Base-by-base conservation (phyloP, 2,888 invertebrate genomes). In the Phyllotreta cruciferae region DNA sequence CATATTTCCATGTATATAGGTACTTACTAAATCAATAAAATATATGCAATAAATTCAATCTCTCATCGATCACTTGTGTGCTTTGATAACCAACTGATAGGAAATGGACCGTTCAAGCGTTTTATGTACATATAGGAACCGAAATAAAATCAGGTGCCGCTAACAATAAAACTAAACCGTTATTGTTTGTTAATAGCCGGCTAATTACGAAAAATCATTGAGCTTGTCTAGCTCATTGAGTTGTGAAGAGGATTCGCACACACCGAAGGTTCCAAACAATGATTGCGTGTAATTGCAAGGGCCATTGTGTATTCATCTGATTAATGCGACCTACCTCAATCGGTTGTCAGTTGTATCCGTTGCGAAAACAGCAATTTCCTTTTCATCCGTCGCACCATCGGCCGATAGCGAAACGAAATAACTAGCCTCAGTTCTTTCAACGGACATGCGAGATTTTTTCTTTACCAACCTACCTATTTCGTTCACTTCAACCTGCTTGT, bases 301-400 rank as follows among this genome's bases (percentile, higher is more conserved):
- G 63, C 65, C 66, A 75, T 74, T 73, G 72, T 68, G 64, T 67
- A 65, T 69, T 63, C 69, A 68, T 71, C 70, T 71, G 73, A 73
- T 74, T 72, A 71, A 68, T 66, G 62, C 63, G 74, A 73, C 75
- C 75, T 75, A 69, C 75, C 75, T 72, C 75, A 73, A 74, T 73
- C 69, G 64, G 66, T 63, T 74, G 73, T 70, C 75, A 72, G 72
- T 73, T 72, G 70, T 70, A 74, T 75, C 74, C 74, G 73, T 64
- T 70, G 58, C 41, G 64, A 56, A 66, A 68, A 68, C 65, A 63
- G 64, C 67, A 60, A 71, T 69, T 72, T 72, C 72, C 72, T 69
- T 66, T 67, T 69, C 68, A 62, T 63, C 65, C 68, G 72, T 71
- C 67, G 70, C 69, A 66, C n/a, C 67, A 62, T 60, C 61, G 60